Evolutionary conservation across 2,113 vertebrate species (phyloP).

Genomic region (Chaetops frenatus): DNA sequence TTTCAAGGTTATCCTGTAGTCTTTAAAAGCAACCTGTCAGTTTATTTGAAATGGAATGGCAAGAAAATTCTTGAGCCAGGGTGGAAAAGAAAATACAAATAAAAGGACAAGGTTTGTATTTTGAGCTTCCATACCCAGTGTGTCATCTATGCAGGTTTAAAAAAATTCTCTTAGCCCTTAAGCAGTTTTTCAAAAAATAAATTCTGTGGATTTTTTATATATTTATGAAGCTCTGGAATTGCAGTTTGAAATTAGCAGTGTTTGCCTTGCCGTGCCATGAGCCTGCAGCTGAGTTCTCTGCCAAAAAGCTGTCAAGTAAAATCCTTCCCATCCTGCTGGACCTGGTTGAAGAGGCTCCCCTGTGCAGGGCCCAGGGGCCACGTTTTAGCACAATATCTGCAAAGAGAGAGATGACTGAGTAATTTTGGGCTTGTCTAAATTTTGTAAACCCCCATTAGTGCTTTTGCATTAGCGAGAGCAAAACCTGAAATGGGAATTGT

Average conservation of each 20-base stretch:
- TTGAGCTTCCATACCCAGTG: background rate
- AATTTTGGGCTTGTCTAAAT: background rate
- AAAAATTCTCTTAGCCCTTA: background rate
- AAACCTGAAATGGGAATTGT: background rate
- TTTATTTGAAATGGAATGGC: background rate
- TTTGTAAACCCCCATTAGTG: background rate
- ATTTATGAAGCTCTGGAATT: constrained; percentile 1
- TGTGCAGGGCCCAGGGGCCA: background rate
- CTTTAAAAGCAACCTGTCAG: background rate
- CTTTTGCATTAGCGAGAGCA: background rate
- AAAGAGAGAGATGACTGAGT: background rate
- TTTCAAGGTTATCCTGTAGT: background rate
- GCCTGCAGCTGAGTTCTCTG: background rate
- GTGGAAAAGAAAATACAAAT: background rate
- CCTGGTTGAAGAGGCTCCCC: background rate
- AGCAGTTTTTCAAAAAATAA: background rate
- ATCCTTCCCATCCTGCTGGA: background rate
- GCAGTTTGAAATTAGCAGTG: background rate
- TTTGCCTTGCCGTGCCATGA: background rate
- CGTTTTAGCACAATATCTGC: background rate
- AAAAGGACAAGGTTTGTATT: background rate
- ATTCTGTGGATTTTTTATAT: constrained; percentile 24
- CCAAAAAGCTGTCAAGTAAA: background rate
- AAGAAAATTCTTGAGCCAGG: background rate
- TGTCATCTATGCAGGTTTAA: background rate